phyloP scores from a whole-genome alignment of 1,140 invertebrate species.

The Saccostrea echinata region DNA sequence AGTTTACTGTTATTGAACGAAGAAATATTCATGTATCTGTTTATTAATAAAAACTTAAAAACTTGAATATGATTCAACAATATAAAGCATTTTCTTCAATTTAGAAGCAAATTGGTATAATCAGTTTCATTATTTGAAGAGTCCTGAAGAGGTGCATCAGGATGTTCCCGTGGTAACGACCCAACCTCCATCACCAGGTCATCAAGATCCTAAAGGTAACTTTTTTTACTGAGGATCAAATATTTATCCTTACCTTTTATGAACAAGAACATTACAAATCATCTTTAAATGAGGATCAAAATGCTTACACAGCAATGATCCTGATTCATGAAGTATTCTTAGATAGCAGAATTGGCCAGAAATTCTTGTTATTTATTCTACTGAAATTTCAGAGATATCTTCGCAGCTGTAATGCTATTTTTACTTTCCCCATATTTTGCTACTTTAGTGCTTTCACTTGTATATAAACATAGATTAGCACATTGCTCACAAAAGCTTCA shows the following conservation, averaged over 20 bases:
- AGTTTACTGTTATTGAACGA: too few species aligned
- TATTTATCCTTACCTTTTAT: not conserved
- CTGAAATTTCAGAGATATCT: constrained; percentile 8
- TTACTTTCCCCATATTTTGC: constrained; percentile 9
- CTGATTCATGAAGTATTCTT: not conserved
- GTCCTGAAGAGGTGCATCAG: constrained; percentile 29
- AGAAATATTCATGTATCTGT: too few species aligned
- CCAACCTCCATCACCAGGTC: constrained; percentile 54
- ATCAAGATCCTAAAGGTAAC: constrained; percentile 9
- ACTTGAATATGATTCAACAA: too few species aligned
- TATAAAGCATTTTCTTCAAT: too few species aligned
- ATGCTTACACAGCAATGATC: not conserved
- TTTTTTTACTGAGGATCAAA: not conserved
- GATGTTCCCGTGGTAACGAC: constrained; percentile 53
- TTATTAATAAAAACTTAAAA: too few species aligned
- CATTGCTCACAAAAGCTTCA: not conserved
- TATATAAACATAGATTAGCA: not conserved
- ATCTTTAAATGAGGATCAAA: not conserved
- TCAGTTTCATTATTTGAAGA: not conserved
- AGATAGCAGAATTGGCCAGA: not conserved
- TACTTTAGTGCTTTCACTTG: not conserved
- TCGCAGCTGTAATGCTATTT: not conserved
- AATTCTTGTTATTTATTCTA: not conserved
- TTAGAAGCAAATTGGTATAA: too few species aligned
- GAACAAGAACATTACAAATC: not conserved